These are phyloP conservation scores for Peucedramus taeniatus DNA, from an alignment of 2,113 vertebrate species.

Conservation along the genomic window DNA sequence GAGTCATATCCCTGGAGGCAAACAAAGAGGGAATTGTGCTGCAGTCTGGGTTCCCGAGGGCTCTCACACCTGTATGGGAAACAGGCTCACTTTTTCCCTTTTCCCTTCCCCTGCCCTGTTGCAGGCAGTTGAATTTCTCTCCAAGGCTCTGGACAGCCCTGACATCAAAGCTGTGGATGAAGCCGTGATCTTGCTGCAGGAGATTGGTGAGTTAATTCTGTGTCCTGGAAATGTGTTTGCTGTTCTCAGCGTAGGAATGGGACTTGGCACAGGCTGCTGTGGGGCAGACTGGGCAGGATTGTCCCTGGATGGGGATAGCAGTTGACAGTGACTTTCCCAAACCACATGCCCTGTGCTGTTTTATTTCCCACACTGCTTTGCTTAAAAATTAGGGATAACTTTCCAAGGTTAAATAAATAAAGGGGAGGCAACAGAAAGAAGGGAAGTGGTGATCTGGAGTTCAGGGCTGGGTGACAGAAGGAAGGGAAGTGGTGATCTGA, in stretches of 20 bases:
- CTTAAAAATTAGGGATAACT: background rate
- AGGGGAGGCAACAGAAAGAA: background rate
- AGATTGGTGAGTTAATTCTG: constrained; percentile 78
- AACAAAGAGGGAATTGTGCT: background rate
- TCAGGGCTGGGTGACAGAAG: background rate
- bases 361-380: background rate
- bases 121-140: constrained; percentile 92
- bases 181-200: constrained; percentile 85
- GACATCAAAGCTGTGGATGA: constrained; percentile 82
- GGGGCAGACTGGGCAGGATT: background rate
- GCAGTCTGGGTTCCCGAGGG: background rate
- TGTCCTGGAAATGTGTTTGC: background rate
- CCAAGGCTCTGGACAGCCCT: constrained; percentile 92
- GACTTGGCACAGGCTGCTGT: background rate
- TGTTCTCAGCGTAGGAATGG: background rate
- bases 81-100: background rate
- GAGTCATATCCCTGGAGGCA: background rate
- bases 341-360: rapidly evolving
- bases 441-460: background rate
- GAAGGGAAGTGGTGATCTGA: background rate
- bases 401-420: background rate
- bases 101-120: background rate
- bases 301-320: background rate
- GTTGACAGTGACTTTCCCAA: background rate
- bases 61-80: background rate